A percentile compares a stretch with the other conserved stretches of the same genome.
phyloP scores from a whole-genome alignment of 2,888 invertebrate genomes.

The Frankliniella intonsa region DNA sequence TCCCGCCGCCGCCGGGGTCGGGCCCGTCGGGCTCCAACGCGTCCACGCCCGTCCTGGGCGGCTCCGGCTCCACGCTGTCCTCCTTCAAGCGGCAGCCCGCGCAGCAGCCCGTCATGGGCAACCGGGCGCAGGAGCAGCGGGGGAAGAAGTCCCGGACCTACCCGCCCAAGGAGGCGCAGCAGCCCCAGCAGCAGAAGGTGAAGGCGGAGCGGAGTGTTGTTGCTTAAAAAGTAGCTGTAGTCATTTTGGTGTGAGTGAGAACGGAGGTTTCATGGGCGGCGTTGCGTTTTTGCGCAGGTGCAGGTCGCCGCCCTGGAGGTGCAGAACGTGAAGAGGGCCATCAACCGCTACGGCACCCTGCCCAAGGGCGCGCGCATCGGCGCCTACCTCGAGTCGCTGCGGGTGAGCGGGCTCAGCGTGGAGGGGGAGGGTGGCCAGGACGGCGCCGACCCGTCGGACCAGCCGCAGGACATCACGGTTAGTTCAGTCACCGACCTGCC shows the following conservation, averaged over 20 bases:
- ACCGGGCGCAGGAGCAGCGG: slow-evolving; percentile 56
- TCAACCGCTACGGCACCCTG: slow-evolving; percentile 91
- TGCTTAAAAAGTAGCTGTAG: slow-evolving; percentile 8
- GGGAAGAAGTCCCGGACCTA: slow-evolving; percentile 60
- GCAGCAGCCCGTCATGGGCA: slow-evolving; percentile 54
- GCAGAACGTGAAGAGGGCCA: slow-evolving; percentile 90
- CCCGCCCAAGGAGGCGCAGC: slow-evolving; percentile 52
- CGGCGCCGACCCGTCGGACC: slow-evolving; percentile 42
- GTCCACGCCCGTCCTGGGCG: slow-evolving; percentile 34
- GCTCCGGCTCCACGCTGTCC: slow-evolving; percentile 40
- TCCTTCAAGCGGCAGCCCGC: slow-evolving; percentile 52
- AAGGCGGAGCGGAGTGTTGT: slow-evolving; percentile 29
- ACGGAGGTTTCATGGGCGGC: not conserved
- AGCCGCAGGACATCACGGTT: slow-evolving; percentile 37
- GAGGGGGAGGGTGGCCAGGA: slow-evolving; percentile 41
- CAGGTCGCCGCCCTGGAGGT: slow-evolving; percentile 91
- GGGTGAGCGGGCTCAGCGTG: slow-evolving; percentile 61
- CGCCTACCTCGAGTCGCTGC: slow-evolving; percentile 89
- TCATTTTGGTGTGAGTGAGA: too few relatives aligned
- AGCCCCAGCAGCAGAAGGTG: slow-evolving; percentile 36
- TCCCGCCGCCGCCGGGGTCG: slow-evolving; percentile 46
- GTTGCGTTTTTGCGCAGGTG: slow-evolving; percentile 50
- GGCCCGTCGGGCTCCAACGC: slow-evolving; percentile 48
- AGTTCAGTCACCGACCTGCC: slow-evolving; percentile 40
- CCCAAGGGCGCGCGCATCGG: slow-evolving; percentile 96